Base-by-base conservation (phyloP, 2,888 invertebrate genomes). In the Scelioninae gen. 1 region DNA sequence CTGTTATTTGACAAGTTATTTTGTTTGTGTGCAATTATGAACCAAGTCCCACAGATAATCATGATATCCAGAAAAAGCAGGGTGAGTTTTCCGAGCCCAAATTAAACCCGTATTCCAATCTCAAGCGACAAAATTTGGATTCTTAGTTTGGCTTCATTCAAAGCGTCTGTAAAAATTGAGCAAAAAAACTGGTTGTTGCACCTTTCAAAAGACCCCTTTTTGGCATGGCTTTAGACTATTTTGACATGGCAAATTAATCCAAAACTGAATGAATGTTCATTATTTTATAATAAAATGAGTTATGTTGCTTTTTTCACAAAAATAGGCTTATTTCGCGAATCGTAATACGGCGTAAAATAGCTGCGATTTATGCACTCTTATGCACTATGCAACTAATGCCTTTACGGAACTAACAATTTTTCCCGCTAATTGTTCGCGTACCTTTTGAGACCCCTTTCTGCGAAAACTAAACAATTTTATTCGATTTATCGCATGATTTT, bases 1-100 rank as follows among this genome's bases (percentile, higher is more conserved):
- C 77, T 77, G 68, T 77, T 69, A 38, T 69, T 77, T 69, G 53
- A 69, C 45, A 38, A 49, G 53, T 77, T 77, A 77, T 53, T 69
- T 69, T 16, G 34, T 32, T 69, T 23, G 16, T 53, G 77, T 77
- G 77, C 77, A 68, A 77, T 62, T 69, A 77, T 77, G 77, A 69
- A 69, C 53, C 68, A 47, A 69, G 32, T 29, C 16, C 5, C 34
- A 45, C 7, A 32, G 38, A 62, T 60, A 45, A 62, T 38, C 5
- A 62, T 55, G 47, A 69, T 6, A 11, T 60, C 77, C 0, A 51
- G 62, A 53, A 77, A 62, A 77, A 77, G 55, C 38, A 40, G 68
- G 68, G 77, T 77, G 29, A 77, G 77, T 76, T 4, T 16, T 16
- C 16, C 0, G 7, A 34, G 0, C 5, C 29, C 13, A 49, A 49